Conservation (phyloP, 2,888 invertebrate species). For the Calliopum simillimum region DNA sequence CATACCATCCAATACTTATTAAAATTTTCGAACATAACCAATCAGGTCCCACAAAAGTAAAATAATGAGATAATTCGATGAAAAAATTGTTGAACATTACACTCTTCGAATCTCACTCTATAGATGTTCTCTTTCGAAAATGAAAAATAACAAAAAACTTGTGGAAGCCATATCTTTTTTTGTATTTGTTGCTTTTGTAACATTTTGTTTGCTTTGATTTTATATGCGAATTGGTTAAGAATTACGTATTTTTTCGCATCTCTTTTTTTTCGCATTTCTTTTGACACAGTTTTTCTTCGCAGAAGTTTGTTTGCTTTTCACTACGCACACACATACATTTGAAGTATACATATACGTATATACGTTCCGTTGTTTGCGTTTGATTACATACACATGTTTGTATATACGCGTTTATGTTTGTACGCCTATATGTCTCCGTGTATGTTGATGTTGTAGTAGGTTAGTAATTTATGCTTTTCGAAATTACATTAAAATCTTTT, state of each 20-base stretch:
- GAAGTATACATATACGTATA: too few relatives aligned
- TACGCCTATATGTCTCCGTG: not conserved
- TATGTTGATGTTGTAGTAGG: constrained; percentile 18
- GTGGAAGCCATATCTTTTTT: not conserved
- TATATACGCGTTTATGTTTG: not conserved
- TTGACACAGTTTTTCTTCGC: not conserved
- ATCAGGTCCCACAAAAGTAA: too few relatives aligned
- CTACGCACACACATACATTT: too few relatives aligned
- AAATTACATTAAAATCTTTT: constrained; percentile 21
- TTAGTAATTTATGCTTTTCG: constrained; percentile 28
- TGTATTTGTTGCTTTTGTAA: not conserved
- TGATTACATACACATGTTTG: not conserved
- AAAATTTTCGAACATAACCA: too few relatives aligned
- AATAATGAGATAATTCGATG: too few relatives aligned
- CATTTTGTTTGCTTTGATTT: constrained; percentile 20
- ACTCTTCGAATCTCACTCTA: too few relatives aligned
- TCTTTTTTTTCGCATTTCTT: not conserved
- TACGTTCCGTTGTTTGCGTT: not conserved
- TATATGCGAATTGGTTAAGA: constrained; percentile 16
- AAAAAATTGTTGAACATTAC: too few relatives aligned
- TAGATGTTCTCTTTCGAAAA: too few relatives aligned
- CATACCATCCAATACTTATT: too few relatives aligned
- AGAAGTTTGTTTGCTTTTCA: too few relatives aligned
- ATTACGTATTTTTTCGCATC: not conserved
- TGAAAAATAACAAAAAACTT: not conserved